phyloP scores from a whole-genome alignment of 2,113 vertebrate genomes.

The Rhynchopsitta pachyrhyncha region DNA sequence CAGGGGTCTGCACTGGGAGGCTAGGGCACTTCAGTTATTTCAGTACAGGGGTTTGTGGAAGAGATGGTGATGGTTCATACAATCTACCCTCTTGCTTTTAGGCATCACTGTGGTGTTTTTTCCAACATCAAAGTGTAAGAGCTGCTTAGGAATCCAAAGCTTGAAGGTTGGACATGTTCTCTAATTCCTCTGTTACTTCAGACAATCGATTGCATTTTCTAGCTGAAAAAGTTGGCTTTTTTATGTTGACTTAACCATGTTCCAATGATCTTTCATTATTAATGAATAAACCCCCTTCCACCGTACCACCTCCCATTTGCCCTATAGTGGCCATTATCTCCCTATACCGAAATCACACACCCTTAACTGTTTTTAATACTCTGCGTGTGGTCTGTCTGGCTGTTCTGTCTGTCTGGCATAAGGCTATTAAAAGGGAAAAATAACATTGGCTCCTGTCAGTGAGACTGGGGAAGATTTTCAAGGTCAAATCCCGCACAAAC shows the following conservation, averaged over 20 bases:
- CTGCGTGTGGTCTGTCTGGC: slow-evolving; percentile 47
- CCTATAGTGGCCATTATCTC: neutral
- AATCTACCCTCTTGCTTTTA: neutral
- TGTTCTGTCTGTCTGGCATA: slow-evolving; percentile 51
- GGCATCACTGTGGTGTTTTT: neutral
- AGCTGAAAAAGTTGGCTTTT: slow-evolving; percentile 28
- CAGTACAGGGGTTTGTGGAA: neutral
- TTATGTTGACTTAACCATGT: slow-evolving; percentile 17
- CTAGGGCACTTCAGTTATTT: neutral
- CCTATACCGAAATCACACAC: slow-evolving; percentile 12
- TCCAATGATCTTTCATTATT: slow-evolving; percentile 18
- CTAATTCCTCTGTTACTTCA: neutral
- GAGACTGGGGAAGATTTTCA: slow-evolving; percentile 56
- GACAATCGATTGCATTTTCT: slow-evolving; percentile 21
- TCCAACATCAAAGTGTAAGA: neutral
- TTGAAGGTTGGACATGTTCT: neutral
- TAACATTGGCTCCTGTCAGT: slow-evolving; percentile 44
- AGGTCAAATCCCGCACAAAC: slow-evolving; percentile 60
- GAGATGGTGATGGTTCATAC: neutral
- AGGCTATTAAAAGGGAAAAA: slow-evolving; percentile 49
- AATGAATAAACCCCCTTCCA: neutral
- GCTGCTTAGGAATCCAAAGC: neutral
- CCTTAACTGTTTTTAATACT: slow-evolving; percentile 40
- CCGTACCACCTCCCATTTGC: neutral
- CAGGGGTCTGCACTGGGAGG: neutral